Conservation (phyloP, 2,797 vertebrate genomes). For the Etheostoma nigrum region DNA sequence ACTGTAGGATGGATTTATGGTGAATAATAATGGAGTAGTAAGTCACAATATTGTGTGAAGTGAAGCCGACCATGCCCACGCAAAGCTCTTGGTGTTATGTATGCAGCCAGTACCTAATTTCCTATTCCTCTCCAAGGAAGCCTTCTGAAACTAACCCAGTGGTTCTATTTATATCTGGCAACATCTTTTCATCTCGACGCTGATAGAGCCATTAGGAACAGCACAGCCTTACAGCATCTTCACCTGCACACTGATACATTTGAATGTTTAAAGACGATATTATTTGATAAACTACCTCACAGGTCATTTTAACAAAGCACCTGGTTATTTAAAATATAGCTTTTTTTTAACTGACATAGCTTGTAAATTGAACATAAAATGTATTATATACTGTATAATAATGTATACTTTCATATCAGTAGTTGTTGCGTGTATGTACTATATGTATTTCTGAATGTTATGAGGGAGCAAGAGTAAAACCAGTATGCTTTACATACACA, state of each 20-base stretch:
- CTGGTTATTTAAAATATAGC: neutral
- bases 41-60: conserved; percentile 75
- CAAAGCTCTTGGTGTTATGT: conserved; percentile 80
- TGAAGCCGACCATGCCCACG: conserved; percentile 75
- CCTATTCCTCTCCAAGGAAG: conserved; percentile 82
- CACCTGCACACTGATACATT: conserved; percentile 49
- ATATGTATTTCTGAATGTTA: conserved; percentile 15
- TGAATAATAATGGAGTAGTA: conserved; percentile 77
- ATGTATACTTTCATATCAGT: neutral
- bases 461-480: neutral
- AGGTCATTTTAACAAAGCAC: conserved; percentile 19
- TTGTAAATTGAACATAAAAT: conserved; percentile 15
- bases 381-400: neutral
- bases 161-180: conserved; percentile 83
- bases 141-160: conserved; percentile 78
- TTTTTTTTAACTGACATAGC: conserved; percentile 4
- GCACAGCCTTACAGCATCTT: conserved; percentile 59
- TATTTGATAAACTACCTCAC: conserved; percentile 21
- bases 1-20: conserved; percentile 74
- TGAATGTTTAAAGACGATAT: conserved; percentile 27
- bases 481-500: neutral
- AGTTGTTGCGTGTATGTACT: neutral
- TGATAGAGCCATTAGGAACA: conserved; percentile 75
- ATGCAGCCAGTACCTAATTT: conserved; percentile 83
- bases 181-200: conserved; percentile 77